Base-by-base conservation (phyloP, 2,797 vertebrate species). In the Helostoma temminkii region DNA sequence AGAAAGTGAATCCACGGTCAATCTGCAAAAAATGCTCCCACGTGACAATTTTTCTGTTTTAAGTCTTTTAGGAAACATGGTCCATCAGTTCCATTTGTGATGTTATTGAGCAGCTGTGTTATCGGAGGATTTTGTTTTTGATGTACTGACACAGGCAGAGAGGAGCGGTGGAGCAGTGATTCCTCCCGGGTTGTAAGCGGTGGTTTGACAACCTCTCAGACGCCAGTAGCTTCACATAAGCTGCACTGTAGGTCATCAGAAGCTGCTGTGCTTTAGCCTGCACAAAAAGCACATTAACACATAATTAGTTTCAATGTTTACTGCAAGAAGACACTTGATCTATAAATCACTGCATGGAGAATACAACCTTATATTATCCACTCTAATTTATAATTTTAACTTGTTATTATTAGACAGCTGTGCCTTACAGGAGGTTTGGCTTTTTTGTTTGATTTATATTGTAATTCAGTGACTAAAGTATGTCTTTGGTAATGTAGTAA, bases 101-200 rank as follows among this genome's bases (percentile, higher is more conserved):
- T 0, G 39, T 28, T 5, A 15, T 1, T 15, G 19, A 15, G 32
- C 19, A 49, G 24, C 21, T 42, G 36, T 53, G 45, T 78, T 82
- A 94, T 21, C 42, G 72, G n/a, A 94, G 76, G 78, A 92, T 72
- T 78, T 91, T 92, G 15, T 57, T 82, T 28, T 72, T 85, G 61
- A 94, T 89, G 76, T 89, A 94, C 84, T 94, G 93, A 68, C 94
- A 95, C 77, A 95, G 92, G 76, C 94, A 95, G 53, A 93, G 58
- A 5, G 88, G 76, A 5, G 82, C 86, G 3, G 50, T 69, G 58
- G 55, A 43, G 82, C 90, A 94, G 83, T 94, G 93, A 36, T 79
- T 89, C 66, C 66, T 86, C 42, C n/a, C 57, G 8, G 75, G 26
- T 10, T 50, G 69, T 4, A 75, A 66, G 24, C 41, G 65, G 47